phyloP scores from a whole-genome alignment of 2,888 invertebrate species.

The Tenthredo amoena region DNA sequence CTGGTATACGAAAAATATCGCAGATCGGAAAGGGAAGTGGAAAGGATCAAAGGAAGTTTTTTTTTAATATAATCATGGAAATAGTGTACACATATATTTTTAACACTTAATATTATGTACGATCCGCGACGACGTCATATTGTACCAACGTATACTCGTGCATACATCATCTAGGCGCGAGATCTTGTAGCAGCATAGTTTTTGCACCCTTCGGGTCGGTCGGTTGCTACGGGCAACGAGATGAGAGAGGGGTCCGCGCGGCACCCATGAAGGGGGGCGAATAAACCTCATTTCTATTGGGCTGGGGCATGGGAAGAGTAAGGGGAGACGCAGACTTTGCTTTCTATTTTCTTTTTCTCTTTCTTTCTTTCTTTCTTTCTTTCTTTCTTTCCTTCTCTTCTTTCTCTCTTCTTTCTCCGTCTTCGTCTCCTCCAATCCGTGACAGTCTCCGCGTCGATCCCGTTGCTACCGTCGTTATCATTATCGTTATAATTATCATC shows the following conservation, averaged over 20 bases:
- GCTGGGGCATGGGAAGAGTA: background rate
- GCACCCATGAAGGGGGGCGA: conserved; percentile 59
- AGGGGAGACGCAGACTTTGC: background rate
- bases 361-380: background rate
- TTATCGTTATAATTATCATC: background rate
- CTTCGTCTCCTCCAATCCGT: background rate
- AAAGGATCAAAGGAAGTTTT: no score
- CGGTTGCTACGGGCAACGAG: conserved; percentile 62
- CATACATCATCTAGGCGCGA: conserved; percentile 25
- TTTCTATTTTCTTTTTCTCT: background rate
- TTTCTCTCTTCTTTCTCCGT: background rate
- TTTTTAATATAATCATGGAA: no score
- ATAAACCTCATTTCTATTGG: conserved; percentile 49
- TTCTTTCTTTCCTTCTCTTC: background rate
- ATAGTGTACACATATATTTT: background rate
- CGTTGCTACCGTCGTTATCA: background rate
- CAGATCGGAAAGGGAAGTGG: no score
- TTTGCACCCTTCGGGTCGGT: conserved; percentile 56
- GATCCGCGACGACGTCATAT: no score
- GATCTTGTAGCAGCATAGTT: conserved; percentile 60
- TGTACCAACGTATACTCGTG: background rate
- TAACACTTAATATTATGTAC: no score
- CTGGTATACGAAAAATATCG: no score
- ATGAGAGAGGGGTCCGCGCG: conserved; percentile 58
- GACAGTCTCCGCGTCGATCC: background rate